Conservation (phyloP, 2,113 vertebrate species). For the Scomber colias region DNA sequence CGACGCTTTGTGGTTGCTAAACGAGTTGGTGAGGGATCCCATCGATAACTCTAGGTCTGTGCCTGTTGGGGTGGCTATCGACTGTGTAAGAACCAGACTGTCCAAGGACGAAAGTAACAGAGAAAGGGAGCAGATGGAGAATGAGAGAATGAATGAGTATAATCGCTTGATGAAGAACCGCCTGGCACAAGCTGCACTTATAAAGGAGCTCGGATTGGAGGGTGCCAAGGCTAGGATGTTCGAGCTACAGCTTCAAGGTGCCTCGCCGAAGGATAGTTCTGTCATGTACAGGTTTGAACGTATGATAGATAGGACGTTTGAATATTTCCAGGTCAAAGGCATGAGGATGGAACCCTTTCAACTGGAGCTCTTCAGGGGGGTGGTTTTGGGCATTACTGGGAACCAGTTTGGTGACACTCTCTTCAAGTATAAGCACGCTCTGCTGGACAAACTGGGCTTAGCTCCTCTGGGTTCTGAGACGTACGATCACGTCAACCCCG, state of each 20-base stretch:
- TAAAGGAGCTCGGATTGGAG: constrained; percentile 13
- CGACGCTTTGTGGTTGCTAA: background rate
- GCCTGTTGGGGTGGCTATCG: background rate
- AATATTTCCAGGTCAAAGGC: constrained; percentile 20
- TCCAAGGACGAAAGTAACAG: background rate
- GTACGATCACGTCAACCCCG: background rate
- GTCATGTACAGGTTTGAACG: constrained; percentile 10
- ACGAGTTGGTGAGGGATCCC: background rate
- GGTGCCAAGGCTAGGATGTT: background rate
- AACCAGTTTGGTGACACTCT: constrained; percentile 21
- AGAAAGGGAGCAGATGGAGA: background rate
- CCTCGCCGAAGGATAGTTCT: background rate
- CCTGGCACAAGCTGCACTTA: background rate
- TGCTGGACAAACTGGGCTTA: background rate
- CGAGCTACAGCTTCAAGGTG: background rate
- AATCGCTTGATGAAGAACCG: background rate
- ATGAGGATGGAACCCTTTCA: constrained; percentile 47
- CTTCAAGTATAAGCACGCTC: constrained; percentile 24
- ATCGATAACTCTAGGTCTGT: background rate
- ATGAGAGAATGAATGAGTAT: background rate
- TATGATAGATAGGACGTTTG: constrained; percentile 9
- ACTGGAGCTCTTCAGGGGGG: constrained; percentile 22
- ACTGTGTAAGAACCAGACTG: background rate
- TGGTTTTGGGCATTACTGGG: constrained; percentile 1
- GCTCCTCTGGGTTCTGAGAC: constrained; percentile 7